Percentiles rank a stretch among this genome's conserved stretches.
Conservation (phyloP, 2,888 invertebrate genomes). For the Oscheius sp. region DNA sequence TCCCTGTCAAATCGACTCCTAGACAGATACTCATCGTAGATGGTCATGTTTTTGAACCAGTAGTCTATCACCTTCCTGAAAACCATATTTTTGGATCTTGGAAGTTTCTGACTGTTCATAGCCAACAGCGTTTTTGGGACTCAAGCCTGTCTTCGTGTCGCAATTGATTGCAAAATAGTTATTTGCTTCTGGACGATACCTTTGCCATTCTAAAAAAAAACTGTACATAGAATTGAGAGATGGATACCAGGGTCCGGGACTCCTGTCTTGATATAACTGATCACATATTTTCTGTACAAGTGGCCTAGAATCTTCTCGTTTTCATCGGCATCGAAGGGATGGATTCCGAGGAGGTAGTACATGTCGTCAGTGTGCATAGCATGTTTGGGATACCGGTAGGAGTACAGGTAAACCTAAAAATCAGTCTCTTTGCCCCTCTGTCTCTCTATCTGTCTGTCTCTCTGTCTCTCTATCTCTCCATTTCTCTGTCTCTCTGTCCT, state of each 20-base stretch:
- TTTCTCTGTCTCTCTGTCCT: no score
- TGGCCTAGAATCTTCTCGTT: constrained; percentile 48
- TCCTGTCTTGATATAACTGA: constrained; percentile 50
- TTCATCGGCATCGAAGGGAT: constrained; percentile 50
- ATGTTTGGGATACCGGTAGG: constrained; percentile 52
- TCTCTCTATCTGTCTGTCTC: no score
- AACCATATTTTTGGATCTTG: background rate
- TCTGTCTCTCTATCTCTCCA: no score
- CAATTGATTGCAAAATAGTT: constrained; percentile 55
- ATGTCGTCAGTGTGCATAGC: constrained; percentile 56
- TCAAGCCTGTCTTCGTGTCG: constrained; percentile 25
- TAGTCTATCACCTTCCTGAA: constrained; percentile 29
- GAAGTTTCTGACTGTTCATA: constrained; percentile 13
- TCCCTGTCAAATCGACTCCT: no score
- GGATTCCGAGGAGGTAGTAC: constrained; percentile 56
- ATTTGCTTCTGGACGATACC: constrained; percentile 28
- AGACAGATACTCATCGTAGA: background rate
- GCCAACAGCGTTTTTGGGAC: constrained; percentile 23
- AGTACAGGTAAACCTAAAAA: constrained; percentile 48
- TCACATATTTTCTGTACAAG: constrained; percentile 46
- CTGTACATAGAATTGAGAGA: background rate
- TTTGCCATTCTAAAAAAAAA: constrained; percentile 39
- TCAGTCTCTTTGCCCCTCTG: no score
- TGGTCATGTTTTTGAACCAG: constrained; percentile 23
- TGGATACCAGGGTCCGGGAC: constrained; percentile 33